Conservation (phyloP, 1,140 invertebrate genomes). For the Meteorus sp. region DNA sequence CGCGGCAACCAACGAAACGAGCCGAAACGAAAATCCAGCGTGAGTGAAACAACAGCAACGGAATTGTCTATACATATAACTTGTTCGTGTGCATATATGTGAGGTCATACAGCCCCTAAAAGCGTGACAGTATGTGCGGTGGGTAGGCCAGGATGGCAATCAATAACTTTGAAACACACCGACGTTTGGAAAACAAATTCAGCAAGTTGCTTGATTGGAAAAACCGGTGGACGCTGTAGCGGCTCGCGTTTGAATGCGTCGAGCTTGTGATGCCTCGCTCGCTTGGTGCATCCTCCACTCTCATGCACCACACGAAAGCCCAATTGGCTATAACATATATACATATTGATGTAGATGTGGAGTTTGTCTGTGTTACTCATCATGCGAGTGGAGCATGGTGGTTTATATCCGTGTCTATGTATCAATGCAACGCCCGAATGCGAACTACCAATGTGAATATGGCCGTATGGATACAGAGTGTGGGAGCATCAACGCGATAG, state of each 20-base stretch:
- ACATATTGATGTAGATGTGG: slow-evolving; percentile 26
- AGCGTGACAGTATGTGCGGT: slow-evolving; percentile 18
- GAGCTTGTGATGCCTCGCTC: slow-evolving; percentile 19
- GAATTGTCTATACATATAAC: no score
- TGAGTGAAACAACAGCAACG: slow-evolving; percentile 12
- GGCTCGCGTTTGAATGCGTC: slow-evolving; percentile 34
- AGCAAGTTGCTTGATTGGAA: slow-evolving; percentile 61
- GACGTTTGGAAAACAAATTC: slow-evolving; percentile 59
- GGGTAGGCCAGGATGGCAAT: slow-evolving; percentile 43
- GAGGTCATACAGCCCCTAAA: slow-evolving; percentile 2
- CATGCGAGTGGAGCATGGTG: no score
- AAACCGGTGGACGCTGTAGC: slow-evolving; percentile 36
- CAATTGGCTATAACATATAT: no score
- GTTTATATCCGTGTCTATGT: no score
- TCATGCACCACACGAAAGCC: no score
- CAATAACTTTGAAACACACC: slow-evolving; percentile 57
- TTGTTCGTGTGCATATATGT: slow-evolving; percentile 5
- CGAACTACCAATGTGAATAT: no score
- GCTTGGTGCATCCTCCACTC: slow-evolving; percentile 6
- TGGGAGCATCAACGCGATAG: slow-evolving; percentile 22
- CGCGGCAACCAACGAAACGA: slow-evolving; percentile 44
- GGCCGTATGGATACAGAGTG: no score
- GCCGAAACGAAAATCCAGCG: slow-evolving; percentile 51
- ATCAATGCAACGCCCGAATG: no score
- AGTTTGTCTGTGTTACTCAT: no score